Evolutionary conservation across 2,888 invertebrate genomes (phyloP), one percentile per base, ranked within the genome.

Genomic region (Watsonalla binaria): DNA sequence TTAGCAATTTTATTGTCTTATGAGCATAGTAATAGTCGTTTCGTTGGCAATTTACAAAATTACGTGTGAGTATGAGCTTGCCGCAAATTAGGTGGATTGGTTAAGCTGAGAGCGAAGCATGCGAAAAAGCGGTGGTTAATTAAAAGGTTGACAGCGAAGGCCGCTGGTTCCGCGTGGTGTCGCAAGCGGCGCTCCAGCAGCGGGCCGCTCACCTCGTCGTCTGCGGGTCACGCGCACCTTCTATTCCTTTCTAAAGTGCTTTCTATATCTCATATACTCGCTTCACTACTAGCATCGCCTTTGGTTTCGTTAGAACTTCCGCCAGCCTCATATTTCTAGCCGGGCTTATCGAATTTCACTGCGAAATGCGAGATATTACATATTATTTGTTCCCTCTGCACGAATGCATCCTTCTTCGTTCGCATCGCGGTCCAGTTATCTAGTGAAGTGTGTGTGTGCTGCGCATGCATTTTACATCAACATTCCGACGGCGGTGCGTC

Each of bases 221-320:
- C 80, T 80, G 76, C 86, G 76, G 84, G 87, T 88, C 88, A 86
- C 82, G 81, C 80, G 83, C 79, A 83, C 85, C 87, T 85, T 86
- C 86, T 77, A 83, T 86, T 88, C 90, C 90, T 90, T 90, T 90
- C 89, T 89, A 90, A 89, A 86, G 82, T 87, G 81, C 90, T 90
- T 89, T 90, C 90, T 89, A 89, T 78, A 78, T 78, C 81, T 80
- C 75, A 78, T 73, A 79, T 69, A 75, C 74, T 76, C 66, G 72
- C 67, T 61, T 68, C 65, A 63, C 59, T 63, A 57, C 59, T 63
- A 57, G 57, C 60, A 61, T 61, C 61, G 71, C 71, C 76, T 75
- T 73, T 67, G 74, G 76, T 70, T 73, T 79, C 81, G 68, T 75
- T 74, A 74, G 72, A 74, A 76, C 80, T 82, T 80, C 80, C 75